Evolutionary conservation across 1,140 invertebrate species (phyloP).

Genomic region (Polypedilum vanderplanki): DNA sequence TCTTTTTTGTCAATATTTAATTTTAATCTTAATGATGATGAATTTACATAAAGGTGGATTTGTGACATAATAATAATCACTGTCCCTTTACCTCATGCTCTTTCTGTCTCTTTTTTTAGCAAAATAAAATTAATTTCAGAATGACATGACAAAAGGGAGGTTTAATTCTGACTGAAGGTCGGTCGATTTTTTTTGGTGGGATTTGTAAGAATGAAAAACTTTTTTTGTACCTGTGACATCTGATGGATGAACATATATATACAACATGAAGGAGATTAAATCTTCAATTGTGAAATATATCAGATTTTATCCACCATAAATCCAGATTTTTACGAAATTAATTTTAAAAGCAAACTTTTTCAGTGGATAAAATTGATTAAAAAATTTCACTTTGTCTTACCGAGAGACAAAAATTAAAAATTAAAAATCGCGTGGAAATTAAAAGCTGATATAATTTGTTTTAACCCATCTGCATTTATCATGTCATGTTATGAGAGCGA

Average conservation of each 20-base stretch:
- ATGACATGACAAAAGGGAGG: slow-evolving; percentile 1
- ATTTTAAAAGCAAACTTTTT: too few species aligned
- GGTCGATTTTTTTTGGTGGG: not conserved
- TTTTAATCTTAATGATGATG: slow-evolving; percentile 14
- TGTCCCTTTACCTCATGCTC: not conserved
- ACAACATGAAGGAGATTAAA: slow-evolving; percentile 4
- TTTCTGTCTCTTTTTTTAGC: not conserved
- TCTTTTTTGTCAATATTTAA: not conserved
- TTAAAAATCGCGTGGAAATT: too few species aligned
- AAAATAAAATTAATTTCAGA: slow-evolving; percentile 2
- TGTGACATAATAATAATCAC: not conserved
- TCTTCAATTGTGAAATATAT: slow-evolving; percentile 9
- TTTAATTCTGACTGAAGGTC: not conserved
- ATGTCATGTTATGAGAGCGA: too few species aligned
- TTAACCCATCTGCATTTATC: too few species aligned
- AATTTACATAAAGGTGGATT: slow-evolving; percentile 8
- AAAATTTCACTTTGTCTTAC: too few species aligned
- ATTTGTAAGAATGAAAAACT: not conserved
- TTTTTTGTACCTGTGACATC: not conserved
- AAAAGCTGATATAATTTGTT: too few species aligned
- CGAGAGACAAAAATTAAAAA: too few species aligned
- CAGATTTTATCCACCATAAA: slow-evolving; percentile 9
- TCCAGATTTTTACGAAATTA: not conserved
- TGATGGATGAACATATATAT: not conserved
- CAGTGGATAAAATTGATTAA: too few species aligned